Evolutionary conservation across 1,140 invertebrate genomes (phyloP).

Genomic region (Drosophila suzukii): DNA sequence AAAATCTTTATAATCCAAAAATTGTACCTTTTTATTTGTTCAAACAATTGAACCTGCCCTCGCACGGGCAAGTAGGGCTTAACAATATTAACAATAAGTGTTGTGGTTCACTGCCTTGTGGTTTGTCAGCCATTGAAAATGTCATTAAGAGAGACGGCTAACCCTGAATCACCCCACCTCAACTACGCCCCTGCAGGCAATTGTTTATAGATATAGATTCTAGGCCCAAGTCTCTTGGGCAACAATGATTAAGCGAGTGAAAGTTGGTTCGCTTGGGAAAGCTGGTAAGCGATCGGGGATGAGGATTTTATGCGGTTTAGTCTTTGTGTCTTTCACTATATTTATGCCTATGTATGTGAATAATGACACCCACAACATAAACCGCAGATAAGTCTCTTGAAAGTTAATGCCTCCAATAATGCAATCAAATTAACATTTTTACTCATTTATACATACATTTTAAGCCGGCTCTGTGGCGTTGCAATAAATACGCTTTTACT

Average conservation of each 20-base stretch:
- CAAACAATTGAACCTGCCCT: constrained; percentile 10
- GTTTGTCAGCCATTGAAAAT: constrained; percentile 51
- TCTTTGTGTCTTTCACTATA: constrained; percentile 40
- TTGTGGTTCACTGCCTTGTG: constrained; percentile 26
- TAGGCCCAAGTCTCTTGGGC: constrained; percentile 19
- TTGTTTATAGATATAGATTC: constrained; percentile 53
- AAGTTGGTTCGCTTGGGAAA: constrained; percentile 63
- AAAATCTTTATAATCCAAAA: not conserved
- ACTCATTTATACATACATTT: constrained; percentile 6
- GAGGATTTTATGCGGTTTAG: constrained; percentile 70
- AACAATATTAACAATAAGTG: constrained; percentile 53
- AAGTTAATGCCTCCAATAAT: constrained; percentile 14
- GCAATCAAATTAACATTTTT: constrained; percentile 31
- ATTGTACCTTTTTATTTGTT: not conserved
- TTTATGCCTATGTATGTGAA: constrained; percentile 20
- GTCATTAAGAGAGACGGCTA: constrained; percentile 48
- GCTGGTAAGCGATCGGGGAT: constrained; percentile 64
- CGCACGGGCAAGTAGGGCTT: constrained; percentile 29
- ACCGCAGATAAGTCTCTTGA: constrained; percentile 29
- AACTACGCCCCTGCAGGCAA: constrained; percentile 11
- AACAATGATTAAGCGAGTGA: constrained; percentile 62
- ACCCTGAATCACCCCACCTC: constrained; percentile 1
- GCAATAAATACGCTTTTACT: constrained; percentile 9
- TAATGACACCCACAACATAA: constrained; percentile 37
- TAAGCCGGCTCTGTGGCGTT: not conserved